Base-by-base conservation (phyloP, 2,888 invertebrate genomes). In the Pandemis cinnamomeana region DNA sequence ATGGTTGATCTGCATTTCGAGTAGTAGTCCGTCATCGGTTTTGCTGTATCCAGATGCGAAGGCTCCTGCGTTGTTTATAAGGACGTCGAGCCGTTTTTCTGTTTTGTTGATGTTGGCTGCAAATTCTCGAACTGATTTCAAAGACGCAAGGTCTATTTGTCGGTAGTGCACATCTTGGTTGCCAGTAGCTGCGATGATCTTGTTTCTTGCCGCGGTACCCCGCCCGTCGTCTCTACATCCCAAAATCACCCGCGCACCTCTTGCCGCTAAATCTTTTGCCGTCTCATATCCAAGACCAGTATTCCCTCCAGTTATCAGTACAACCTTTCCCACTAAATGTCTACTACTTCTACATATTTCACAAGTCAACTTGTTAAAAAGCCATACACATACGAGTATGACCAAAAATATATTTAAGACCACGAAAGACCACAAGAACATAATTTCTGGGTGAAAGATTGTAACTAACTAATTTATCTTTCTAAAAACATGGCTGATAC, bases 201-300 rank as follows among this genome's bases (percentile, higher is more conserved):
- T 58, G 42, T 76, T 62, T 8, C 60, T n/a, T 2, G 95, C 95
- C 80, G 93, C 90, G 78, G 95, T 95, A 0, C 96, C 97, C 15
- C 94, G 94, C 69, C 95, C 95, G 76, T 96, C 85, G 83, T 97
- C 96, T 78, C 97, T 95, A 86, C 97, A 97, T 0, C 97, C 98
- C 95, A 98, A 94, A 69, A 98, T 96, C 8, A 98, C 94, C 75
- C 95, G 95, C 0, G 97, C 98, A 42, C 97, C 97, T 83, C 96
- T 94, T 76, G 95, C 95, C 2, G 72, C 72, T 10, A 73, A 64
- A 58, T 73, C 69, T 46, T 51, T 48, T 3, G 72, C 64, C 11
- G 72, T 69, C 48, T 73, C 69, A 69, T 42, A 73, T 5, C 72
- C 72, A 42, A 73, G 62, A 13, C 72, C 72, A 27, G 58, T 15